phyloP scores from a whole-genome alignment of 1,140 invertebrate species.

The Nymphalis io region DNA sequence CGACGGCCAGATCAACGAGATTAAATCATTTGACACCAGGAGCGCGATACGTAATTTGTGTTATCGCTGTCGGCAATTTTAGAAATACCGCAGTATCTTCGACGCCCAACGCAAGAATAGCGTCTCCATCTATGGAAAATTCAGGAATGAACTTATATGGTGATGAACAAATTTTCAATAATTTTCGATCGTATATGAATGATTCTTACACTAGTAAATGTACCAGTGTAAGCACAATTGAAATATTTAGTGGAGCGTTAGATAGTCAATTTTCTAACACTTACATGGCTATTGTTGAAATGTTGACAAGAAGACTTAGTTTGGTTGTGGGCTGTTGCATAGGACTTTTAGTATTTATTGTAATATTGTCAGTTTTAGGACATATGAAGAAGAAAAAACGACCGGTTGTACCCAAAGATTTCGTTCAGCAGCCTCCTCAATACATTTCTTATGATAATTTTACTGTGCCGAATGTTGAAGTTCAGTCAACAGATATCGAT shows the following conservation, averaged over 20 bases:
- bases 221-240: constrained; percentile 88
- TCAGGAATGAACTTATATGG: constrained; percentile 72
- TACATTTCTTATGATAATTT: constrained; percentile 79
- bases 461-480: constrained; percentile 72
- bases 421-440: constrained; percentile 83
- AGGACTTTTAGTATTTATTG: constrained; percentile 91
- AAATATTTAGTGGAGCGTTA: constrained; percentile 84
- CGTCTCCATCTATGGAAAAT: constrained; percentile 73
- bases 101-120: constrained; percentile 76
- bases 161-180: constrained; percentile 78
- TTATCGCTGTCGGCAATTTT: constrained; percentile 87
- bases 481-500: constrained; percentile 70
- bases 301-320: constrained; percentile 89
- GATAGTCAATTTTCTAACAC: constrained; percentile 85
- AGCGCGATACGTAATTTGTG: constrained; percentile 91
- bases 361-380: constrained; percentile 90
- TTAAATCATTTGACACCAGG: constrained; percentile 87
- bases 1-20: constrained; percentile 85
- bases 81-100: constrained; percentile 78
- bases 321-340: constrained; percentile 92
- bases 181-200: constrained; percentile 83
- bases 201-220: constrained; percentile 88
- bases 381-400: constrained; percentile 93
- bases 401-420: constrained; percentile 86
- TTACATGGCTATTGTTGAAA: constrained; percentile 83